These are phyloP conservation scores for Moxostoma hubbsi DNA, from an alignment of 2,797 vertebrate species.

Conservation along the genomic window DNA sequence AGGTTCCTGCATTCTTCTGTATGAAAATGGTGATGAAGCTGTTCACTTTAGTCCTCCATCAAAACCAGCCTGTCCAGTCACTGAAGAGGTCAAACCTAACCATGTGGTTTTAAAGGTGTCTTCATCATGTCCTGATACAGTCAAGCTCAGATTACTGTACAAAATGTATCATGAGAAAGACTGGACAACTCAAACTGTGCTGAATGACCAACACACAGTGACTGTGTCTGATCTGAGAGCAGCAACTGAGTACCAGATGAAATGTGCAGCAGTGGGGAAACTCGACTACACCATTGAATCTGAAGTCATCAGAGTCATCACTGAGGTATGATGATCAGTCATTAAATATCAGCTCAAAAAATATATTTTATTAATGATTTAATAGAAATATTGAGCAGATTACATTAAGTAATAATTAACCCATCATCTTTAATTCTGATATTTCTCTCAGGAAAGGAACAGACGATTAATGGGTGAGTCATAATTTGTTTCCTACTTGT, in stretches of 20 bases:
- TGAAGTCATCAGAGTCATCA: neutral
- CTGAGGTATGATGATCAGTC: neutral
- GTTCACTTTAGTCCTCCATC: slow-evolving; percentile 40
- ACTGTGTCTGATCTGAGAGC: slow-evolving; percentile 52
- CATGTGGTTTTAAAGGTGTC: neutral
- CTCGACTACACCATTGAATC: slow-evolving; percentile 12
- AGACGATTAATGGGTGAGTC: no score
- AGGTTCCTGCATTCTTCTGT: slow-evolving; percentile 1
- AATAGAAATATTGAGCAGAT: no score
- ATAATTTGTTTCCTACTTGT: no score
- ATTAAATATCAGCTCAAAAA: neutral
- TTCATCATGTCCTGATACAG: slow-evolving; percentile 6
- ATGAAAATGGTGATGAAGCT: slow-evolving; percentile 23
- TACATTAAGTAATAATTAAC: no score
- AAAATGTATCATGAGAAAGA: slow-evolving; percentile 33
- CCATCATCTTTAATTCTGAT: no score
- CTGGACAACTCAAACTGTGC: slow-evolving; percentile 15
- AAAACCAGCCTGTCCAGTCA: neutral
- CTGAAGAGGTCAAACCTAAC: neutral
- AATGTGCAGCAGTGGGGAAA: slow-evolving; percentile 58
- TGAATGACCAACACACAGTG: slow-evolving; percentile 33
- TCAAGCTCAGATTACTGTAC: slow-evolving; percentile 39
- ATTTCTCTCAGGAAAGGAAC: no score
- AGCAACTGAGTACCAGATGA: slow-evolving; percentile 64
- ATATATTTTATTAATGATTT: no score